A percentile compares a stretch with the other conserved stretches of the same genome.
Conservation (phyloP, 1,140 invertebrate species). For the Saxidomus purpurata region DNA sequence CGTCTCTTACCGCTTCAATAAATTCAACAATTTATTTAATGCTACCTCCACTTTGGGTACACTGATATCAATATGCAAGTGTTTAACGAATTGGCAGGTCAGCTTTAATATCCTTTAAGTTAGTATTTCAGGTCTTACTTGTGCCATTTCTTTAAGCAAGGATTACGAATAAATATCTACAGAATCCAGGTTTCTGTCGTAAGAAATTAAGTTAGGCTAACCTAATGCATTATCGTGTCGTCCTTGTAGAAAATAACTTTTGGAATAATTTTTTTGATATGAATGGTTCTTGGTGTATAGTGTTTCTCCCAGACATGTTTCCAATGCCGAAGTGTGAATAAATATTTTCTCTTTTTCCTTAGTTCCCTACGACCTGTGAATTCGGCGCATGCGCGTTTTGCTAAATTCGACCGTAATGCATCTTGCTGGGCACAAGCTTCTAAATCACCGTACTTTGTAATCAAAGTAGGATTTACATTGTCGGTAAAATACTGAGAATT, state of each 20-base stretch:
- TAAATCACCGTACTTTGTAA: background rate
- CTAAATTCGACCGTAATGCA: conserved; percentile 54
- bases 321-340: conserved; percentile 78
- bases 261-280: conserved; percentile 11
- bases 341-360: conserved; percentile 26
- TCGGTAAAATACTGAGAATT: conserved; percentile 79
- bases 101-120: too few relatives aligned
- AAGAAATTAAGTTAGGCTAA: too few relatives aligned
- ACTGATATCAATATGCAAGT: too few relatives aligned
- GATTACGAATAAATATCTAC: too few relatives aligned
- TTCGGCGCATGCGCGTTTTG: conserved; percentile 72
- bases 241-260: background rate
- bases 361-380: conserved; percentile 67
- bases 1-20: too few relatives aligned
- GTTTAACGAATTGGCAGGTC: too few relatives aligned
- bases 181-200: too few relatives aligned
- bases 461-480: background rate
- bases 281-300: background rate
- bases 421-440: conserved; percentile 55
- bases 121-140: too few relatives aligned
- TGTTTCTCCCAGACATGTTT: background rate
- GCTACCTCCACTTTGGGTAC: too few relatives aligned
- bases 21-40: too few relatives aligned
- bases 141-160: too few relatives aligned
- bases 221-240: too few relatives aligned